These are phyloP conservation scores for Calidris pugnax DNA, from an alignment of 2,113 vertebrate species.

Conservation along the genomic window DNA sequence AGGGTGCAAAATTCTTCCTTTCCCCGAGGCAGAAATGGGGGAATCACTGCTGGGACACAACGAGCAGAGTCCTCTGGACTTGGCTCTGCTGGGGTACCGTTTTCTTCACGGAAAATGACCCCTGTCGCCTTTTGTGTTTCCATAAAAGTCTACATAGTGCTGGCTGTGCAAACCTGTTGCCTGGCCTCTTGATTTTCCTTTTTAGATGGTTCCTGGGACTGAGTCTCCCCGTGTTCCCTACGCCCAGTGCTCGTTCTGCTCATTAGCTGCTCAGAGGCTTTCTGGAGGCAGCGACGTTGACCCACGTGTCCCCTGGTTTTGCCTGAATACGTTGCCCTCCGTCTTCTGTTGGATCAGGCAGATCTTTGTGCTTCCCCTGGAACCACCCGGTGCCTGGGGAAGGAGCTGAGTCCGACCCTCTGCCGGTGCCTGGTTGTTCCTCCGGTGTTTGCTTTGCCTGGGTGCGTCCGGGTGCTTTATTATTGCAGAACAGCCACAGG, in stretches of 20 bases:
- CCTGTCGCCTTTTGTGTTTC: neutral
- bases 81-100: neutral
- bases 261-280: neutral
- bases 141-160: neutral
- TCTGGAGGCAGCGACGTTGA: neutral
- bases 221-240: neutral
- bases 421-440: neutral
- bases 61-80: neutral
- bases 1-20: neutral
- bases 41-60: neutral
- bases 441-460: neutral
- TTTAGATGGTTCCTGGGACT: neutral
- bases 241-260: neutral
- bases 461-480: neutral
- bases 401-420: neutral
- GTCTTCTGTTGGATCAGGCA: neutral
- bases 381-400: rapidly evolving
- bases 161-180: neutral
- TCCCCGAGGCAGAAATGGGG: neutral
- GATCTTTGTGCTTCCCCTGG: neutral
- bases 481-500: rapidly evolving
- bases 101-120: neutral
- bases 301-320: neutral
- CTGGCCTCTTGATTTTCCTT: neutral
- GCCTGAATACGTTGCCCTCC: neutral